Base-by-base conservation (phyloP, 2,797 vertebrate genomes). In the Vireo griseus region DNA sequence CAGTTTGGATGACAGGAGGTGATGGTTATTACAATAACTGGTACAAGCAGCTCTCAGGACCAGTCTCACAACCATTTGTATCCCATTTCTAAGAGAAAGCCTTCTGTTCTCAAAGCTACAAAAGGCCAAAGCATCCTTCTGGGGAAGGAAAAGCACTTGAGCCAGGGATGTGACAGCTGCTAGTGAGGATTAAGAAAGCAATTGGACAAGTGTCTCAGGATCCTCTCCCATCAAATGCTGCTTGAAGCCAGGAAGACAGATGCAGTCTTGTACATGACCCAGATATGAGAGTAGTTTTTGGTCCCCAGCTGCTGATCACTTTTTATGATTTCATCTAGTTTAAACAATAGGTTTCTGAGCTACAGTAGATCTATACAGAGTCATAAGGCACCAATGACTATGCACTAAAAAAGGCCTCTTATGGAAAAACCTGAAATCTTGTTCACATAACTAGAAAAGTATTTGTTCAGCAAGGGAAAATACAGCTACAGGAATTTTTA, bases 351-450 rank as follows among this genome's bases (percentile, higher is more conserved):
- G 40, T 4, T 37, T 47, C 47, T 73, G 66, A 88, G 83, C 73
- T 88, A 96, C 73, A 93, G 84, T 28, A 93, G 88, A 73, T 92
- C 51, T 73, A 63, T 61, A 95, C 73, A 72, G 39, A 88, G 73
- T 94, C 55, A 69, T 94, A 96, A 97, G 96, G 96, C 95, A 97
- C 95, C 52, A 80, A 55, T 9, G 3, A 84, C 79, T 90, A 86
- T 54, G 62, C 67, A 69, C 51, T 86, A 78, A 67, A 78, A 40
- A 96, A 94, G 95, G 94, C 95, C 85, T 94, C 88, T 91, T 52
- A 48, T 2, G 52, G 47, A 78, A 83, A 89, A 88, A 68, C 57
- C 51, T 73, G 79, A 90, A 90, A 82, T 86, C 33, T 47, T 80
- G 6, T 75, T 90, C 73, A 57, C 14, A 6, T 40, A 48, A 90